These are phyloP conservation scores for Ctenopoma multispine DNA, from an alignment of 2,797 vertebrate genomes.

Conservation along the genomic window DNA sequence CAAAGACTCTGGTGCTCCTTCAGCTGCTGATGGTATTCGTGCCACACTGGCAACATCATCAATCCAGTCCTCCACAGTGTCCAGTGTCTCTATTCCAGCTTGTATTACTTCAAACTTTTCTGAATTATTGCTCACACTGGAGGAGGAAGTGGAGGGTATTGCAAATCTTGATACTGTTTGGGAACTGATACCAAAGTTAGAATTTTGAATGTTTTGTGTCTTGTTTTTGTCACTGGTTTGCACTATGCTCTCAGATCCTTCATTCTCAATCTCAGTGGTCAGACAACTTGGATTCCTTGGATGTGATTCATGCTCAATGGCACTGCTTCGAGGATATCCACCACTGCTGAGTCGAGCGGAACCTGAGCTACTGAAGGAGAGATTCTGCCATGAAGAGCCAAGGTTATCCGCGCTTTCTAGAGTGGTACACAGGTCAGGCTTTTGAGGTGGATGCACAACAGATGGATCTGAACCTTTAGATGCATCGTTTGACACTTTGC, in stretches of 20 bases:
- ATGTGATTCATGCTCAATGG: neutral
- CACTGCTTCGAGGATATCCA: conserved; percentile 23
- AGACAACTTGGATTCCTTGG: conserved; percentile 29
- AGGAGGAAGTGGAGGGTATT: conserved; percentile 27
- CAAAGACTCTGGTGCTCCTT: conserved; percentile 34
- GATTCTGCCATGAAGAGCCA: conserved; percentile 84
- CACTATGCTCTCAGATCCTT: neutral
- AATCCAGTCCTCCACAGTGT: conserved; percentile 22
- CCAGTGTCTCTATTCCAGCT: conserved; percentile 59
- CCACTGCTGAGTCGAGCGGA: conserved; percentile 26
- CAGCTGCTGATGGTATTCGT: neutral
- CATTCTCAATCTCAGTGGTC: conserved; percentile 56
- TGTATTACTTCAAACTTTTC: conserved; percentile 53
- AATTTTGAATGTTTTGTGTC: neutral
- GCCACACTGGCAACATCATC: neutral
- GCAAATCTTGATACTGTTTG: neutral
- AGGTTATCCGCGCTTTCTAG: conserved; percentile 49
- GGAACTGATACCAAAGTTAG: conserved; percentile 9
- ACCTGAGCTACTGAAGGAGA: conserved; percentile 78
- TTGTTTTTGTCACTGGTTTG: conserved; percentile 25
- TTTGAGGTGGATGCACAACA: neutral
- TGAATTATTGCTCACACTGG: conserved; percentile 12
- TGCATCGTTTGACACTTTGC: neutral
- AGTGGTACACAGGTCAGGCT: conserved; percentile 10
- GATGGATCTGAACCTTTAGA: neutral